Evolutionary conservation across 2,113 vertebrate genomes (phyloP), one percentile per base, ranked within the genome.

Genomic region (Stercorarius parasiticus): DNA sequence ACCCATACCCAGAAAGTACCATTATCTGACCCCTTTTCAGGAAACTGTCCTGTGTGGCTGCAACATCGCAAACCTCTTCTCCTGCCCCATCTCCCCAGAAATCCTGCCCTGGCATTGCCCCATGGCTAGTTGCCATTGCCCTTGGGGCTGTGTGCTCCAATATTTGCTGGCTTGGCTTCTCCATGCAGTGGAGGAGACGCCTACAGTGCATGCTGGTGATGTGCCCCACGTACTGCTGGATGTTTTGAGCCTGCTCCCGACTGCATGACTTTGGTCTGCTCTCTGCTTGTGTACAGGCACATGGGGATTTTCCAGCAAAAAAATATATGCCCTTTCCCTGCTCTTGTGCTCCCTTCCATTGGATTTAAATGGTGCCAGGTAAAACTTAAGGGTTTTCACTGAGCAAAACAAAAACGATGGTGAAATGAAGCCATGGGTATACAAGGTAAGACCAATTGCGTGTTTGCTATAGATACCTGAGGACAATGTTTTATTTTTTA

Each of bases 391-490:
- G 16, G 40, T 77, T 95, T 87, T 65, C 93, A 58, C 22, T 1
- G 6, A 82, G 71, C 49, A 90, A 96, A 95, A 80, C 82, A 93
- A 64, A 94, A 94, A 32, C 0, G 3, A 82, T 73, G 64, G 62
- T 50, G 53, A 96, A 95, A 94, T 43, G 38, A 83, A 93, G 49
- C 34, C 20, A 21, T 21, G 34, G 38, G 15, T 53, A n/a, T 69
- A 50, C 15, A 19, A 71, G n/a, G 72, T 38, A 67, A 49, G 69
- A 82, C 8, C 0, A 0, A 59, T 16, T 42, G 61, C 0, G 0
- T 87, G 36, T 61, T 95, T 87, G n/a, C 34, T 45, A 20, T 66
- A 91, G 61, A 52, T 14, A 91, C 65, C 61, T 8, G 14, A 80
- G 72, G 74, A 74, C 29, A 87, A 73, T 32, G 20, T 15, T 91